These are phyloP conservation scores for Ecdyonurus torrentis DNA, from an alignment of 2,888 invertebrate species.

Conservation along the genomic window DNA sequence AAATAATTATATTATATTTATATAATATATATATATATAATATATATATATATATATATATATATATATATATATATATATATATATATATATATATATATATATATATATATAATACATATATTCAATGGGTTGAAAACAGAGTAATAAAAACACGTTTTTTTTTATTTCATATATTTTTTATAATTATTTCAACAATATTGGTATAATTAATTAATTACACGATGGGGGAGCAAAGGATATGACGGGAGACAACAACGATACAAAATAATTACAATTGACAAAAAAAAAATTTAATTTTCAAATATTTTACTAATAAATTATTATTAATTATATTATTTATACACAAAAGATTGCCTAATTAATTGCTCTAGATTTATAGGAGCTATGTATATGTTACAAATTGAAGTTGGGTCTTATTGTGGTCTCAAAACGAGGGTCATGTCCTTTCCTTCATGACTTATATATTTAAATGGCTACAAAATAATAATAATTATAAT, in stretches of 20 bases:
- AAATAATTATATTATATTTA: too few relatives aligned
- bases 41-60: too few relatives aligned
- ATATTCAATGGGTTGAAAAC: too few relatives aligned
- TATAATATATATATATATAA: too few relatives aligned
- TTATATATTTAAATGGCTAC: not conserved
- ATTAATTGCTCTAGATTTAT: not conserved
- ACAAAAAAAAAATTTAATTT: not conserved
- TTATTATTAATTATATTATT: too few relatives aligned
- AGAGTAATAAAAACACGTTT: too few relatives aligned
- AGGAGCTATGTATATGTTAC: not conserved
- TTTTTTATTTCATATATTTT: too few relatives aligned
- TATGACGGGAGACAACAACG: not conserved
- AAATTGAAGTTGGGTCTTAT: not conserved
- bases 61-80: too few relatives aligned
- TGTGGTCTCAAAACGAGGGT: not conserved
- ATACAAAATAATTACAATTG: not conserved
- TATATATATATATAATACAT: too few relatives aligned
- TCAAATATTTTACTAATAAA: not conserved
- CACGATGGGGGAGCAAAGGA: not conserved
- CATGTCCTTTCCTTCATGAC: not conserved
- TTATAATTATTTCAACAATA: not conserved
- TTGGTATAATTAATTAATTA: not conserved
- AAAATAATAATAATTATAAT: not conserved
- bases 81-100: too few relatives aligned
- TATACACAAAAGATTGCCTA: too few relatives aligned